Evolutionary conservation across 92 coral and sea anemone genomes (phyloP), one percentile per base, ranked within the genome.

Genomic region (Epizoanthus illoricatus): DNA sequence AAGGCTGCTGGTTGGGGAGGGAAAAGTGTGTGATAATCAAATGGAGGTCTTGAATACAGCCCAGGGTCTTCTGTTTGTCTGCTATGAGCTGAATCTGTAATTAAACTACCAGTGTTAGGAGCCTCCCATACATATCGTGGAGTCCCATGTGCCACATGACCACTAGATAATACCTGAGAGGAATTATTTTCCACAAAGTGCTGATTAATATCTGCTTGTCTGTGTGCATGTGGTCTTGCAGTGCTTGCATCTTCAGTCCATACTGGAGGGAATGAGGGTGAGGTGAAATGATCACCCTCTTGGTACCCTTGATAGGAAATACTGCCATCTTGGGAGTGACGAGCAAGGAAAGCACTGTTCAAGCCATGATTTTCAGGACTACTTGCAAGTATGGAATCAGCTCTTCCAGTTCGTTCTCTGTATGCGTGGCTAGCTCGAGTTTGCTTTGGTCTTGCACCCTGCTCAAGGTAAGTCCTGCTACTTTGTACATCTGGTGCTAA

Each of bases 251-350:
- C 39, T 1, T 21, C 40, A 41, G 18, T 74, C 65, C 65, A 28
- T 43, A 54, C 65, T 5, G 54, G 6, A 12, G 79, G 65, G 5
- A 36, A 39, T 21, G 41, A 21, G 4, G 70, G 45, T 4, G 3
- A 52, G 20, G 19, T 13, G 19, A 62, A 20, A 21, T 76, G 58
- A 10, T 61, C 54, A 61, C 57, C 23, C 0, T 9, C 70, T 76
- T 62, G 58, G 49, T 62, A 61, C 21, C 21, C 45, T 4, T 61
- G 69, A 3, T 61, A 5, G n/a, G 81, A 61, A 62, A 76, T 62
- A 24, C 81, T 76, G n/a, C n/a, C 20, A 45, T 76, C 81, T 9
- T 61, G 20, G 55, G 55, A 49, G 55, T 49, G 55, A 12, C 55
- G 55, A 49, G 55, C 55, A 49, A 49, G 55, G 10, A 49, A 49